Evolutionary conservation across 2,888 invertebrate species (phyloP).

Genomic region (Volucella bombylans): DNA sequence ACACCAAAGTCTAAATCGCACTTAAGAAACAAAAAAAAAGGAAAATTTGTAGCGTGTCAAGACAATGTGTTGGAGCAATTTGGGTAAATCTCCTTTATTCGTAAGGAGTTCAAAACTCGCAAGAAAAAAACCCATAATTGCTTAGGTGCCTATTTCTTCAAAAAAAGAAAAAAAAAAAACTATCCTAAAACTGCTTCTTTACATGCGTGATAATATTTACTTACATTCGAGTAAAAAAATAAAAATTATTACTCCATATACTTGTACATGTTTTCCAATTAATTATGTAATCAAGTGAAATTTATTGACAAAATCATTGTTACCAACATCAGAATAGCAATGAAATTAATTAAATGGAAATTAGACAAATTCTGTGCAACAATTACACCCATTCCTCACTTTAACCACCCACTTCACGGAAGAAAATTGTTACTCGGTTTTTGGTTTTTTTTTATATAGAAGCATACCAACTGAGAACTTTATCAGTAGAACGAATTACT

Average conservation of each 20-base stretch:
- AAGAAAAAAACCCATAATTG: no score
- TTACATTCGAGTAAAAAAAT: constrained; percentile 9
- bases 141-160: no score
- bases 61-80: no score
- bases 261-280: constrained; percentile 25
- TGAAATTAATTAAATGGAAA: constrained; percentile 42
- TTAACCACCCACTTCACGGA: neutral
- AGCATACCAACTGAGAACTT: neutral
- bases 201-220: constrained; percentile 23
- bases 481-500: no score
- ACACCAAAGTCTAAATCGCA: no score
- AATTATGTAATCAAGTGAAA: constrained; percentile 45
- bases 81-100: no score
- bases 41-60: no score
- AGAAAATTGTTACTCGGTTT: constrained; percentile 6
- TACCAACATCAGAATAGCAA: constrained; percentile 22
- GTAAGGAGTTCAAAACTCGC: no score
- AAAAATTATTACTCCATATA: constrained; percentile 32
- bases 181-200: neutral
- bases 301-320: constrained; percentile 36
- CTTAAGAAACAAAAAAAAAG: no score
- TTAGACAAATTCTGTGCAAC: constrained; percentile 51
- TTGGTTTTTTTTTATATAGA: neutral
- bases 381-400: constrained; percentile 14
- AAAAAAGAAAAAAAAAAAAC: no score